Evolutionary conservation across 2,888 invertebrate genomes (phyloP), one percentile per base, ranked within the genome.

Genomic region (Hoplodrina ambigua): DNA sequence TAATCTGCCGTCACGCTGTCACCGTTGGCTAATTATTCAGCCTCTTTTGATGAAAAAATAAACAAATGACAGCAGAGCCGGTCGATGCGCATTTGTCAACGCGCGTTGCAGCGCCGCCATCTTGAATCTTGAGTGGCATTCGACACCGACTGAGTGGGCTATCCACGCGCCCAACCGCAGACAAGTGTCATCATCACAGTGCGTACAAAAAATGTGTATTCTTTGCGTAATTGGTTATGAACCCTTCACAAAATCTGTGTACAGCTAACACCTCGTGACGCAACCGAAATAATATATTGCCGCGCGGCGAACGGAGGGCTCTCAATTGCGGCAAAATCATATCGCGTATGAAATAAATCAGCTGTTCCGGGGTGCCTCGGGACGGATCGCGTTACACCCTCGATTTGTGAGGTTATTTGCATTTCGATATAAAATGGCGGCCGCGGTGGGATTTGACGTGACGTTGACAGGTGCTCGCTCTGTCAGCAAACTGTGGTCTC

Each of bases 331-430:
- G 91, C 89, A 88, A 92, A 94, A 94, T 93, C 94, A 94, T 94
- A 94, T 94, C 94, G 92, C 90, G 89, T 90, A 92, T 93, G 91
- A 93, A 94, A 95, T 94, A 94, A 94, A 94, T 94, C 94, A 92
- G 92, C 90, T 90, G 91, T 90, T 90, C 86, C 87, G 88, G 89
- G 87, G 86, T 89, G 88, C 88, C 88, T 87, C 84, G 90, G 92
- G 90, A 90, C 88, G 90, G 91, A 89, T 94, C 92, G 87, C 86
- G 93, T 94, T 94, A 93, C 94, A 92, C 94, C 94, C 94, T 89
- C 92, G 89, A 92, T 92, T 93, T 92, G 93, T 85, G 86, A 86
- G 89, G 88, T 93, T 93, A 92, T 94, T 94, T 94, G 93, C 93
- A 94, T 94, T 93, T 89, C 90, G 89, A 89, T 92, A 93, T 90